Percentiles rank a stretch among this genome's conserved stretches.
These are phyloP conservation scores for Dolichallabes microphthalmus DNA, from an alignment of 2,113 vertebrate species.

Conservation along the genomic window DNA sequence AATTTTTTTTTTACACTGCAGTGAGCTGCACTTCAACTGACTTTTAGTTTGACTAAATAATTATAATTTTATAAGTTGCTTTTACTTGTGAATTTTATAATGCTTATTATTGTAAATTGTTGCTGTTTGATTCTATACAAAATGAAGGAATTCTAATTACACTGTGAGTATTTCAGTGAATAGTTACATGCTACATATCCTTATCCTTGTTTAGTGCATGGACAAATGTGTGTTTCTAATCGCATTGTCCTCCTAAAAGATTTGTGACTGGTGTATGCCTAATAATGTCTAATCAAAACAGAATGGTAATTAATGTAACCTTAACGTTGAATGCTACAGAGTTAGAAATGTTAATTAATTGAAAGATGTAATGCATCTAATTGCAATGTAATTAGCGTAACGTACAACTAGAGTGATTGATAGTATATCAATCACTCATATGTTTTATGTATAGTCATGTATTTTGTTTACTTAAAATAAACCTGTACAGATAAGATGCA, in stretches of 20 bases:
- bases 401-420: not conserved
- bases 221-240: not conserved
- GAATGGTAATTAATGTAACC: not conserved
- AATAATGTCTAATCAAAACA: not conserved
- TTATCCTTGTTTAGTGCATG: no score
- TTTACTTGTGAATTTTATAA: not conserved
- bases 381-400: not conserved
- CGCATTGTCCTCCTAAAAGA: not conserved
- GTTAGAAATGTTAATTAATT: not conserved
- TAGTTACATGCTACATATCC: not conserved
- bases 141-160: not conserved
- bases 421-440: no score
- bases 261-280: not conserved
- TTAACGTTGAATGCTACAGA: not conserved
- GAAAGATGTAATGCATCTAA: not conserved
- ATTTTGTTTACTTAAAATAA: not conserved
- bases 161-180: not conserved
- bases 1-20: not conserved
- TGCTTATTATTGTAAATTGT: not conserved
- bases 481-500: not conserved
- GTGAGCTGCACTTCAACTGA: not conserved
- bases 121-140: not conserved
- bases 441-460: not conserved
- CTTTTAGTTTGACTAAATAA: not conserved
- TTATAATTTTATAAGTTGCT: not conserved